phyloP scores from a whole-genome alignment of 2,797 vertebrate species.

The Chromis chromis region DNA sequence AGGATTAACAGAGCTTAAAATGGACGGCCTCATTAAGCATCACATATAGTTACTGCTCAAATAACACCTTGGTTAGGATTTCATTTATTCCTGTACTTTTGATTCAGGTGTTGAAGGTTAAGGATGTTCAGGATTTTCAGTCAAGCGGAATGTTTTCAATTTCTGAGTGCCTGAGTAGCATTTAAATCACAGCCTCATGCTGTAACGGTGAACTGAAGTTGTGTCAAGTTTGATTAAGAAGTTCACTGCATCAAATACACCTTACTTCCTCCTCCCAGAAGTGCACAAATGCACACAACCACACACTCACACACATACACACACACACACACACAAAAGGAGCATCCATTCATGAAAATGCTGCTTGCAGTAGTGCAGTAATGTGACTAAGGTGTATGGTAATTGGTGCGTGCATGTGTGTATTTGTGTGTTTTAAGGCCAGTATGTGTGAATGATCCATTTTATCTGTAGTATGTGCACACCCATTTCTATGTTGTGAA shows the following conservation, averaged over 20 bases:
- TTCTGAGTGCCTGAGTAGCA: conserved; percentile 21
- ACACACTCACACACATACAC: background rate
- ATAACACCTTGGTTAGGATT: conserved; percentile 16
- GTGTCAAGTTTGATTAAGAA: conserved; percentile 25
- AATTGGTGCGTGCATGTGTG: background rate
- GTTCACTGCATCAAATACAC: conserved; percentile 18
- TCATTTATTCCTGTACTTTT: conserved; percentile 18
- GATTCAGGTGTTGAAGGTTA: conserved; percentile 14
- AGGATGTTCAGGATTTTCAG: conserved; percentile 18
- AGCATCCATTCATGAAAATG: conserved; percentile 53
- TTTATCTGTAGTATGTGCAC: conserved; percentile 59
- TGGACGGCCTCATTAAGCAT: conserved; percentile 36
- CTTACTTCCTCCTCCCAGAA: background rate
- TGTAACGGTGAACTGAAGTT: conserved; percentile 5
- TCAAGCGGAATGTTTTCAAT: conserved; percentile 1
- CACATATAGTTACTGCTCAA: conserved; percentile 25
- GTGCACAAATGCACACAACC: background rate
- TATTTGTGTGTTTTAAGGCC: conserved; percentile 27
- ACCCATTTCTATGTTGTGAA: conserved; percentile 61
- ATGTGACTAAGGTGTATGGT: background rate
- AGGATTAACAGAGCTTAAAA: conserved; percentile 65
- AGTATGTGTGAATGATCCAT: conserved; percentile 38
- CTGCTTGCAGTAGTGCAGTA: conserved; percentile 37
- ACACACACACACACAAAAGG: background rate
- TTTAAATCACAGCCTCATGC: background rate